phyloP scores from a whole-genome alignment of 1,140 invertebrate species.

The Stegodyphus mimosarum region DNA sequence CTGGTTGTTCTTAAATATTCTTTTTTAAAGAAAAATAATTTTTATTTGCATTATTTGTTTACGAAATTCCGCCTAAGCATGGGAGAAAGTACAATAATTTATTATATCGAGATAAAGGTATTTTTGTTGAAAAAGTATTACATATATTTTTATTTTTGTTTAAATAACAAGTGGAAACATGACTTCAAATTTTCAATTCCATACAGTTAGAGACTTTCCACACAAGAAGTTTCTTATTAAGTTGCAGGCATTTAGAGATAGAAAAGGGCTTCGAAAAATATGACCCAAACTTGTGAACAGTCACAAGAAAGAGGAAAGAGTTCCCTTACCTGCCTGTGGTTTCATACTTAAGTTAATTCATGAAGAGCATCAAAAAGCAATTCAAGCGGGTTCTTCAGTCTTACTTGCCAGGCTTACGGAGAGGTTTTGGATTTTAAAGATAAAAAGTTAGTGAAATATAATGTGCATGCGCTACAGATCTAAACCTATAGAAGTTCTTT shows the following conservation, averaged over 20 bases:
- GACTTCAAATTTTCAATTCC: not conserved
- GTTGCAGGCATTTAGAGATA: not conserved
- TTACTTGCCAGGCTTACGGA: not conserved
- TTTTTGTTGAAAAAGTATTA: no score
- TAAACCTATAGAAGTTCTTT: not conserved
- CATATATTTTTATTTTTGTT: no score
- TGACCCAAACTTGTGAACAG: not conserved
- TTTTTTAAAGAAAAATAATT: no score
- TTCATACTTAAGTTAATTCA: not conserved
- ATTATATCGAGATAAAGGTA: no score
- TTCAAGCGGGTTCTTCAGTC: not conserved
- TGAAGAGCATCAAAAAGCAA: not conserved
- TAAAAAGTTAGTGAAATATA: not conserved
- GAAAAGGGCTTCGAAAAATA: not conserved
- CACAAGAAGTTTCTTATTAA: not conserved
- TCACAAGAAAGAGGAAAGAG: not conserved
- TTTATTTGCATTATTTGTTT: no score
- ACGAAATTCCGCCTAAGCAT: no score
- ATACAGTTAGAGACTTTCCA: not conserved
- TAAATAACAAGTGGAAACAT: no score
- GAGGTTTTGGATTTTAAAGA: not conserved
- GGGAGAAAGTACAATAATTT: no score
- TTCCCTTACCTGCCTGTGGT: not conserved
- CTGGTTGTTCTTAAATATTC: no score
- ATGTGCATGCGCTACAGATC: not conserved